Base-by-base conservation (phyloP, 2,888 invertebrate genomes). In the Pristionchus arcanus region DNA sequence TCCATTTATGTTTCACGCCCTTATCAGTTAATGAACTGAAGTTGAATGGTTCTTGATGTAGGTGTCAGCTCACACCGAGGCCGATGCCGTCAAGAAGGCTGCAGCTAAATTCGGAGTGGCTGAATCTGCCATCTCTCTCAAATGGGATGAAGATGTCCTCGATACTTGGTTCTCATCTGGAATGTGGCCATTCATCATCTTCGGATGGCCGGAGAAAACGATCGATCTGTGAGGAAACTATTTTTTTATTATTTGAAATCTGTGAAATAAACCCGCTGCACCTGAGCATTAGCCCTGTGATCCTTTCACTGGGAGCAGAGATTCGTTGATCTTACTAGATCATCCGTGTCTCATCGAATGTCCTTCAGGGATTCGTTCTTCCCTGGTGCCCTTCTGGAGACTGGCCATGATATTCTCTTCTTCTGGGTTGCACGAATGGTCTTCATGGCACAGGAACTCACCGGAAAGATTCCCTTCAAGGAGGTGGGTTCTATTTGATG, bases 361-460 rank as follows among this genome's bases (percentile, higher is more conserved):
- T n/a, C n/a, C n/a, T n/a, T n/a, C 85, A 86, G 85, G 89, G 95
- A 97, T 95, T 97, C 97, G 0, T 98, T 98, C 96, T 99, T 98
- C 96, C 99, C 99, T 0, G 97, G 98, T 0, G 97, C 97, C 0
- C 95, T 99, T 81, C 96, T 99, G 93, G 99, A 99, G 96, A 95
- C 95, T 25, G 94, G 99, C 0, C 98, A 99, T 95, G 99, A 97
- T 93, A 99, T 99, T 94, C 96, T 99, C 84, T 99, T 99, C 96
- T 99, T 99, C 96, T 99, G 99, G 99, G 99, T 99, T 9, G 99
- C 99, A 0, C 96, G 98, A 91, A 99, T 99, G 99, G 99, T 99
- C 0, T 99, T 99, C 97, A 97, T 99, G 94, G 98, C 98, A 0
- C 97, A 97, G 93, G 97, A 97, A 93, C 96, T 99, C n/a, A 96